Base-by-base conservation (phyloP, 2,797 vertebrate species). In the Bovichtus diacanthus region DNA sequence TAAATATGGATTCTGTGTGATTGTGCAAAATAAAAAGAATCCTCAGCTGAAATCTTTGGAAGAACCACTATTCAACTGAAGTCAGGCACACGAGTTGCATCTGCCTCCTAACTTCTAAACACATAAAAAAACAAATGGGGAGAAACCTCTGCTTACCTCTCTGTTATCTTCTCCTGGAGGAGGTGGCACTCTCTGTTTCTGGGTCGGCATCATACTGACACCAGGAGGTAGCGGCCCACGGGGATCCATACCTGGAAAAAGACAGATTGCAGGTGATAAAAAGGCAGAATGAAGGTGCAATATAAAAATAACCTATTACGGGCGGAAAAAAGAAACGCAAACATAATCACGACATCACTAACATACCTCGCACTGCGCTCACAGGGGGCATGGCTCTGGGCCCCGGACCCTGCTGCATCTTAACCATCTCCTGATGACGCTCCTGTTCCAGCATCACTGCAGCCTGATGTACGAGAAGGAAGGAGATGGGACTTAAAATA, bases 131-230 rank as follows among this genome's bases (percentile, higher is more conserved):
- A 0, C 2, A 49, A 21, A 36, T 21, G 1, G 13, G 5, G 21
- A 23, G 31, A 21, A 47, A 1, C 0, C 3, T 21, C 0, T 2
- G 5, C 39, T 60, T 70, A 97, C 97, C 95, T 98, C 97, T 93
- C 96, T 90, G 79, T 82, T 94, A 16, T 98, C 97, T 74, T 97
- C 97, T 78, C 97, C 97, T 19, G 97, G 97, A 39, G 96, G 97
- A 0, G 96, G 96, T 0, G 96, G 97, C 1, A 96, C 95, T 62
- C 96, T 92, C 75, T 88, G 94, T 60, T 95, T 94, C 78, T 94
- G 95, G 51, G 54, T 74, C 0, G 94, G 91, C 50, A 96, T 56
- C 88, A 96, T 88, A 0, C 93, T 93, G 58, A 96, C 82, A 16
- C 96, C 96, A 8, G 96, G 95, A 43, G 96, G 96, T 39, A 95